A percentile compares a stretch with the other conserved stretches of the same genome.
These are phyloP conservation scores for Eira barbara DNA, from an alignment of 2,113 vertebrate species.

Conservation along the genomic window DNA sequence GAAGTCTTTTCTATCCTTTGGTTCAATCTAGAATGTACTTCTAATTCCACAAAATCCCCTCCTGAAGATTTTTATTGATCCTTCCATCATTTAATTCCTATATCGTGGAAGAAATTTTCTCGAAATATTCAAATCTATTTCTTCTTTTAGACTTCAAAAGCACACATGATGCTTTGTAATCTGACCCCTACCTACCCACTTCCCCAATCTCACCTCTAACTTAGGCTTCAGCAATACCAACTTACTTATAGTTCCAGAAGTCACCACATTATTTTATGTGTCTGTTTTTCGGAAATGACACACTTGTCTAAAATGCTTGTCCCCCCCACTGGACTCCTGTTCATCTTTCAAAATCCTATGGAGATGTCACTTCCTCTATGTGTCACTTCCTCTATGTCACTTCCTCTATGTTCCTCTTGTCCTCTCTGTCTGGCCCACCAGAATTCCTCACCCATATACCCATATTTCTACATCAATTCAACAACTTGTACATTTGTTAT, in stretches of 20 bases:
- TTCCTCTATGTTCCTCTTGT: neutral
- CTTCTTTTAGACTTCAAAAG: neutral
- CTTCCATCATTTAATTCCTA: neutral
- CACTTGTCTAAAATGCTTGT: neutral
- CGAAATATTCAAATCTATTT: neutral
- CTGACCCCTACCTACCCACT: neutral
- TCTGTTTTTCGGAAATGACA: neutral
- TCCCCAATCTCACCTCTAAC: neutral
- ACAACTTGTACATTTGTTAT: neutral
- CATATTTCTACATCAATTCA: neutral
- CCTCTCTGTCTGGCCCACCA: no score
- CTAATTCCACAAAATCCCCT: neutral
- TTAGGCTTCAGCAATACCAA: neutral
- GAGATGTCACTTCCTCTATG: neutral
- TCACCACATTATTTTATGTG: neutral
- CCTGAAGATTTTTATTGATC: neutral
- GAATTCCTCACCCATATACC: neutral
- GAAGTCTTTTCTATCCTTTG: neutral
- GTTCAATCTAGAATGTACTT: neutral
- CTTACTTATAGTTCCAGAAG: neutral
- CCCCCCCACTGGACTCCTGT: neutral
- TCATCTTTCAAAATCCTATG: neutral
- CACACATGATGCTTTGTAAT: neutral
- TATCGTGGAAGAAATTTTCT: neutral
- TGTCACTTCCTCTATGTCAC: neutral